Evolutionary conservation across 2,113 vertebrate species (phyloP).

Genomic region (Paramisgurnus dabryanus): DNA sequence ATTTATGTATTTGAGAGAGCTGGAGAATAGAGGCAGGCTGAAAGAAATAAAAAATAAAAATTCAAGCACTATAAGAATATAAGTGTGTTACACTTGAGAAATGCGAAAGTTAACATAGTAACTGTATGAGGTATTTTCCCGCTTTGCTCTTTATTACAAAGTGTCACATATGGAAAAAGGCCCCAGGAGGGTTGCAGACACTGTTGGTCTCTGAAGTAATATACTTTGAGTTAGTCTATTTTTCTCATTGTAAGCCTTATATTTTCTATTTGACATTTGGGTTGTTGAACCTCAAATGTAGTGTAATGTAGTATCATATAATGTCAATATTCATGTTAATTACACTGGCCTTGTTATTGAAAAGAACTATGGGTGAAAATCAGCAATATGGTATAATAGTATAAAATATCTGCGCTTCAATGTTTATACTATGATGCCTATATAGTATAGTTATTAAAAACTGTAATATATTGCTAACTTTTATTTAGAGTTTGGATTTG

Average conservation of each 20-base stretch:
- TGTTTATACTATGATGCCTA: too few relatives aligned
- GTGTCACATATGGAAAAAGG: background rate
- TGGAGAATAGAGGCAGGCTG: background rate
- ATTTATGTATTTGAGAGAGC: background rate
- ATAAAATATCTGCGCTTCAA: too few relatives aligned
- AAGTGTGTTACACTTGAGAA: background rate
- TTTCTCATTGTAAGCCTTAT: background rate
- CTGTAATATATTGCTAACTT: too few relatives aligned
- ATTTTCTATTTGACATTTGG: slow-evolving; percentile 29
- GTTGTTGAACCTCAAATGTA: slow-evolving; percentile 10
- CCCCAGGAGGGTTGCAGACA: slow-evolving; percentile 38
- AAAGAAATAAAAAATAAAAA: slow-evolving; percentile 4
- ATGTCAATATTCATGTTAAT: background rate
- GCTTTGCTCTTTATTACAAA: slow-evolving; percentile 28
- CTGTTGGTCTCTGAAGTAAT: slow-evolving; percentile 41
- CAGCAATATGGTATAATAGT: too few relatives aligned
- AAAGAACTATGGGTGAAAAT: too few relatives aligned
- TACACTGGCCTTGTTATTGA: too few relatives aligned
- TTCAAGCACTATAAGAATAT: slow-evolving; percentile 1
- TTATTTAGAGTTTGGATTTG: too few relatives aligned
- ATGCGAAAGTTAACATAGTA: slow-evolving; percentile 31
- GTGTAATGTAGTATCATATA: background rate
- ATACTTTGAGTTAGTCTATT: slow-evolving; percentile 10
- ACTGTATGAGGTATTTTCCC: background rate
- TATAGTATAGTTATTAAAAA: too few relatives aligned